Evolutionary conservation across 2,888 invertebrate species (phyloP), one percentile per base, ranked within the genome.

Genomic region (Cyrtodaria siliqua): DNA sequence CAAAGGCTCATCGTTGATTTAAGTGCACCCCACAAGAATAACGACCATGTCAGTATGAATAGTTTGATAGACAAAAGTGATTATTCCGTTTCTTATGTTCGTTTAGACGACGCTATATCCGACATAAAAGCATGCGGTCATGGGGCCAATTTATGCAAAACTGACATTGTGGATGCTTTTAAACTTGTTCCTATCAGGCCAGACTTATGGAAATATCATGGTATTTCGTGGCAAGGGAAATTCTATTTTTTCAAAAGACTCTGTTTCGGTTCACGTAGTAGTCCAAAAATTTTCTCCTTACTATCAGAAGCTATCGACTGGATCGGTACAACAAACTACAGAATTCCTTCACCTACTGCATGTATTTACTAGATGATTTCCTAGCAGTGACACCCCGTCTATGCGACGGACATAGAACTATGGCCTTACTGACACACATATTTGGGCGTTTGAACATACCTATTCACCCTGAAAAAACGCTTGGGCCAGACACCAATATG

Each of bases 1-100:
- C 38, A 78, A 57, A 47, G 81, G 8, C 44, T 84, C 0, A 84
- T 82, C 3, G 57, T 82, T 1, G 84, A 84, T 60, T 18, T 81
- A 2, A 82, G 78, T 12, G 57, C 80, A 1, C 80, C 82, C 14
- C 82, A 80, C 59, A 57, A 82, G 12, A 52, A 69, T 50, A 6
- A 14, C 18, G n/a, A 42, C 9, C 52, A 77, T 24, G 24, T 23
- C 14, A 83, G 82, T 29, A 55, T 83, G 2, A 83, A 78, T 38
- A 59, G 68, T 12, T 26, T 83, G 18, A 83, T 83, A 20, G 68
- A 70, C 52, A 80, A 83, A 70, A 66, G 75, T 16, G n/a, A 53
- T 6, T 76, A 63, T 53, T 62, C 63, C 12, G 47, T 79, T 27
- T 42, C 60, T 0, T 81, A 81, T 63, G 77, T 82, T 1, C 53